Evolutionary conservation across 2,888 invertebrate species (phyloP).

Genomic region (Iphiclides podalirius): DNA sequence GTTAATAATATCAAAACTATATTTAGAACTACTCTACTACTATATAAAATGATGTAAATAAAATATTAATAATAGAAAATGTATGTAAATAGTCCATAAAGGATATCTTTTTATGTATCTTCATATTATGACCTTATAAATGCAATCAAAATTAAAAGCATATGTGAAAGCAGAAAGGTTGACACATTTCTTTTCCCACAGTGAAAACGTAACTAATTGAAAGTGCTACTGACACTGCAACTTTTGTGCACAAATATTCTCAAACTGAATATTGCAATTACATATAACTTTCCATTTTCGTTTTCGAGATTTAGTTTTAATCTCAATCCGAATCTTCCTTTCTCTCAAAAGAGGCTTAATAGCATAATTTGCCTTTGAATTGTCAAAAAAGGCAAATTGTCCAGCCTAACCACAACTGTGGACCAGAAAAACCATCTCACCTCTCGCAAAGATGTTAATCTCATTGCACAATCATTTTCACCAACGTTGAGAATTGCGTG

Average conservation of each 20-base stretch:
- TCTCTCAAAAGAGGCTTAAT: too few relatives aligned
- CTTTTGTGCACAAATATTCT: conserved; percentile 11
- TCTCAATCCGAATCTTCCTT: too few relatives aligned
- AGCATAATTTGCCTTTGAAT: too few relatives aligned
- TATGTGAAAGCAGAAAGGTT: conserved; percentile 13
- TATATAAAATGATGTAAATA: too few relatives aligned
- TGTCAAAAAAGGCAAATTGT: too few relatives aligned
- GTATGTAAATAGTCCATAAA: too few relatives aligned
- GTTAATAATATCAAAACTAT: too few relatives aligned
- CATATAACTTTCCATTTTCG: conserved; percentile 13
- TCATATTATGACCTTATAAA: background rate
- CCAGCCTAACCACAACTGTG: conserved; percentile 4
- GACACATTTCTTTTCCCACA: conserved; percentile 8
- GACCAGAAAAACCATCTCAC: conserved; percentile 31
- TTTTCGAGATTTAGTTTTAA: too few relatives aligned
- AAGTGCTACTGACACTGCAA: conserved; percentile 22
- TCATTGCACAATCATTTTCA: conserved; percentile 56
- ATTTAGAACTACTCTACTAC: too few relatives aligned
- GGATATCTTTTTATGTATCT: too few relatives aligned
- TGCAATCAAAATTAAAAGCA: background rate
- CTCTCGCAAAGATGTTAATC: conserved; percentile 29
- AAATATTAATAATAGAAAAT: too few relatives aligned
- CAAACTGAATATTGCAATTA: conserved; percentile 8
- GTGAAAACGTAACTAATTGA: conserved; percentile 16
- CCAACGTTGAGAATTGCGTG: conserved; percentile 24